A percentile compares a stretch with the other conserved stretches of the same genome.
Conservation (phyloP, 2,797 vertebrate species). For the Hybognathus amarus region DNA sequence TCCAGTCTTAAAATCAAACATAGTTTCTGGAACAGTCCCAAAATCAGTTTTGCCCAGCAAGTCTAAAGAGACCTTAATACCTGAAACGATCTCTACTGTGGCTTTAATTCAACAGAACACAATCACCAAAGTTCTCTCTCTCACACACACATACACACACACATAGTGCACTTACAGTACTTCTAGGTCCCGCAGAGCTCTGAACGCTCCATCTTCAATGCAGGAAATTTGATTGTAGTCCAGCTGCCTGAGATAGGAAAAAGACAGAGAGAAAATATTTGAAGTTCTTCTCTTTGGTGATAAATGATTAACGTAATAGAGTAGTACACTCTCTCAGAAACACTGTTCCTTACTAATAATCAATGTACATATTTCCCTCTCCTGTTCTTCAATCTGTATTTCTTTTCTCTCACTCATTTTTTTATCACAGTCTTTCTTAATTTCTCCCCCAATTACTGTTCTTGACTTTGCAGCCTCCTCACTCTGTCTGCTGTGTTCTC, state of each 20-base stretch:
- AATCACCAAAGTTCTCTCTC: constrained; percentile 2
- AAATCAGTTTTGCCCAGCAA: background rate
- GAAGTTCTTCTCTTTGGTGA: constrained; percentile 17
- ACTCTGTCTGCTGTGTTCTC: constrained; percentile 19
- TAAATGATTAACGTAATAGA: background rate
- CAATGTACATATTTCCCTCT: background rate
- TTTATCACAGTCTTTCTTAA: background rate
- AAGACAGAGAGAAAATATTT: constrained; percentile 37
- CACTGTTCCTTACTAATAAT: constrained; percentile 17
- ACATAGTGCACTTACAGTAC: constrained; percentile 91
- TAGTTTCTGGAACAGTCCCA: background rate
- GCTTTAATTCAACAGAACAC: constrained; percentile 29
- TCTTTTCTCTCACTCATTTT: constrained; percentile 1
- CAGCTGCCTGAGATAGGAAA: constrained; percentile 85
- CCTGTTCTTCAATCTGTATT: background rate
- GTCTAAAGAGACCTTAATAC: background rate
- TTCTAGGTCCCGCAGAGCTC: constrained; percentile 97
- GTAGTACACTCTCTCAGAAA: constrained; percentile 16
- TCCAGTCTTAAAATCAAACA: background rate
- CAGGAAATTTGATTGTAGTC: constrained; percentile 99
- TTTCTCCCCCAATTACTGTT: constrained; percentile 11
- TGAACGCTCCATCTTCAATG: constrained; percentile 96
- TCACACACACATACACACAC: constrained; percentile 26
- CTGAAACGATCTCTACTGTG: background rate
- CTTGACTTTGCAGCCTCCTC: constrained; percentile 7